Evolutionary conservation across 2,888 invertebrate genomes (phyloP), one percentile per base, ranked within the genome.

Genomic region (Phlogophora meticulosa): DNA sequence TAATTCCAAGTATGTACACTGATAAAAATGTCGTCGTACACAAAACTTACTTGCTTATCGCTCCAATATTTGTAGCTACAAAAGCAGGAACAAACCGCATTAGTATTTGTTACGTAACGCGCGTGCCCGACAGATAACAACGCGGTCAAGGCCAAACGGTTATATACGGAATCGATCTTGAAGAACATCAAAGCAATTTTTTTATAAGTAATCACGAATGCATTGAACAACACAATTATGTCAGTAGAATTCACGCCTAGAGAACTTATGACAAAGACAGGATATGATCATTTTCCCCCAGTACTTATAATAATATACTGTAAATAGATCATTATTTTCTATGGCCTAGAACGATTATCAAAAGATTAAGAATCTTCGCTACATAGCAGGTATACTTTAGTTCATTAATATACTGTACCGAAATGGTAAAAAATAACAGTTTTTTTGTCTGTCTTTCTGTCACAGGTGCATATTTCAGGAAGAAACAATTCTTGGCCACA

Each of bases 71-170:
- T 51, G 17, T 45, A 20, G 32, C 13, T 17, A 61, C 28, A 53
- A 24, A 48, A 57, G 17, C 68, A 61, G 67, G 42, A 78, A 72
- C 49, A 49, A 49, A 40, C 38, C 34, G 36, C 57, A 78, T n/a
- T n/a, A n/a, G n/a, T 58, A 57, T 17, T 67, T 53, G 32, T 34
- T 49, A 46, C n/a, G 15, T 42, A 49, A 42, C 10, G 28, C 10
- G 40, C 38, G 13, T 34, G 11, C 10, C 43, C 57, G 40, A 46
- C 34, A 20, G 60, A 73, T 73, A 78, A 55, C 40, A 7, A 34
- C 20, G 28, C 10, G 36, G 66, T 51, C 61, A 78, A 45, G 51
- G 74, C 1, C 48, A 38, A 13, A 38, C 13, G 11, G 43, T 48
- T 62, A 62, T 28, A 28, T 28, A 22, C 42, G n/a, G 40, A 42